These are phyloP conservation scores for Botia almorhae DNA, from an alignment of 2,797 vertebrate genomes.

Conservation along the genomic window DNA sequence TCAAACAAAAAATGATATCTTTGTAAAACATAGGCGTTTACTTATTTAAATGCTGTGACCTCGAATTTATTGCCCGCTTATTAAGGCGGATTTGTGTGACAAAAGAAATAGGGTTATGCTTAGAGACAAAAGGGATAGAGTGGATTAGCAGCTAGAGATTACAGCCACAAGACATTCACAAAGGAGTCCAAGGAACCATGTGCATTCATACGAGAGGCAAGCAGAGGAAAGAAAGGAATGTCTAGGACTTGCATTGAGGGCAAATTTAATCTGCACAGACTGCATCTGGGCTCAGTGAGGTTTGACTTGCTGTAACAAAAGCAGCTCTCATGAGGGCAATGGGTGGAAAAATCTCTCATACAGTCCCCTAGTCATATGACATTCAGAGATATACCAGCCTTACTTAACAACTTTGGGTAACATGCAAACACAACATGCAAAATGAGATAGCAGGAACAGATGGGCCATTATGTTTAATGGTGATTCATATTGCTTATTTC, in stretches of 20 bases:
- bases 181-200: conserved; percentile 57
- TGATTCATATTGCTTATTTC: conserved; percentile 13
- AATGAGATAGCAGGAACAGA: conserved; percentile 25
- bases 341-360: conserved; percentile 52
- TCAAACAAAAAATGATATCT: not conserved
- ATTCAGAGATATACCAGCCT: not conserved
- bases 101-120: conserved; percentile 62
- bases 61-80: conserved; percentile 62
- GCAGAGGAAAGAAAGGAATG: conserved; percentile 69
- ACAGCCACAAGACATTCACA: conserved; percentile 63
- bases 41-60: conserved; percentile 57
- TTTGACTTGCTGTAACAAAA: conserved; percentile 78
- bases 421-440: not conserved
- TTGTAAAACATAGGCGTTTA: conserved; percentile 12
- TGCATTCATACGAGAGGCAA: conserved; percentile 56
- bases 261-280: conserved; percentile 74
- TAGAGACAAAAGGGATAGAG: conserved; percentile 60
- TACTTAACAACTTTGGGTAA: not conserved
- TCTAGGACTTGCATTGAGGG: conserved; percentile 68
- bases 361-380: too few relatives aligned
- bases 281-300: conserved; percentile 75
- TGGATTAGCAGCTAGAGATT: conserved; percentile 68
- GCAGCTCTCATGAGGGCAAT: conserved; percentile 66
- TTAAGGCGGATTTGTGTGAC: conserved; percentile 71
- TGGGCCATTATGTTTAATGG: conserved; percentile 19